Percentiles rank a stretch among this genome's conserved stretches.
phyloP scores from a whole-genome alignment of 2,888 invertebrate species.

The Spilosoma lubricipeda region DNA sequence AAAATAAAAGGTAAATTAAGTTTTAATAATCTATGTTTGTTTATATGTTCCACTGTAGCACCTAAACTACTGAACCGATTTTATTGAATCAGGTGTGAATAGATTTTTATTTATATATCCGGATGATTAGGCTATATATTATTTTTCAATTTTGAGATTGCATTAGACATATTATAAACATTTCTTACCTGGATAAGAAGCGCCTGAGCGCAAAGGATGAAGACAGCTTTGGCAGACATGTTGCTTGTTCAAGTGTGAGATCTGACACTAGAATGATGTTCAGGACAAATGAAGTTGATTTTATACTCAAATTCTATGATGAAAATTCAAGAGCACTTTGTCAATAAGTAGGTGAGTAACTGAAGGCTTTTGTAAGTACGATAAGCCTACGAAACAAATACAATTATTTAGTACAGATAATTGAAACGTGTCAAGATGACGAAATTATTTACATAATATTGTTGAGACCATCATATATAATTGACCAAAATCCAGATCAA shows the following conservation, averaged over 20 bases:
- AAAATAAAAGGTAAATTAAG: not conserved
- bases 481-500: not conserved
- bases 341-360: not conserved
- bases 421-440: not conserved
- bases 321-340: not conserved
- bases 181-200: slow-evolving; percentile 25
- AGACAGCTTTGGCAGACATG: slow-evolving; percentile 55
- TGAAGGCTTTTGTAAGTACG: not conserved
- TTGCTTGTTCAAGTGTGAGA: slow-evolving; percentile 23
- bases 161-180: too few species aligned
- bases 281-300: not conserved
- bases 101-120: too few species aligned
- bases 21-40: too few species aligned
- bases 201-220: slow-evolving; percentile 55
- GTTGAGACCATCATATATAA: too few species aligned
- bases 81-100: too few species aligned
- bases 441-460: not conserved
- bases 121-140: too few species aligned
- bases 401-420: not conserved
- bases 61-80: too few species aligned
- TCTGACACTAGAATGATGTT: slow-evolving; percentile 21
- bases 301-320: not conserved
- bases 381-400: slow-evolving; percentile 1
- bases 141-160: too few species aligned
- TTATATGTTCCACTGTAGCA: too few species aligned